Base-by-base conservation (phyloP, 2,888 invertebrate genomes). In the Prosopocoilus inquinatus region DNA sequence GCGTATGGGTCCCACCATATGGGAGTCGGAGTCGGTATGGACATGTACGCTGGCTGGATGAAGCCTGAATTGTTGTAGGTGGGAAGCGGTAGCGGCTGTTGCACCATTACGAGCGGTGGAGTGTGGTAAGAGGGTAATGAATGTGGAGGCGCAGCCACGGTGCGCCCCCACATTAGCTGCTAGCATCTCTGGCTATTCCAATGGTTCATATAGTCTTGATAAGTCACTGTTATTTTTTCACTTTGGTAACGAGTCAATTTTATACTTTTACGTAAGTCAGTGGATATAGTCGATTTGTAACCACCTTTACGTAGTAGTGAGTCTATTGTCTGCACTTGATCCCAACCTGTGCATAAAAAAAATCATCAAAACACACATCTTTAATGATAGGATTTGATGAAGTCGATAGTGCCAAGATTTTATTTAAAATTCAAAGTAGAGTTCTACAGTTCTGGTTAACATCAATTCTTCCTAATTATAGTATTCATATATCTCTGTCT, bases 281-380 rank as follows among this genome's bases (percentile, higher is more conserved):
- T 85, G n/a, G 93, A 93, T 61, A 96, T 94, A 51, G 84, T 79
- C 28, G 95, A 92, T 76, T 94, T 94, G 80, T 89, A 97, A 46
- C 99, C 99, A 64, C 97, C 98, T 80, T 99, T 99, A 66, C 96
- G 87, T 62, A 99, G 84, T 60, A 99, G 81, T 38, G 97, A 96
- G 80, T 99, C 98, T 72, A 99, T 96, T 16, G 99, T 99, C 80
- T 98, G 96, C 64, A 93, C 86, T 80, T 95, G 94, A 84, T 98
- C 94, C 99, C 99, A 99, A 69, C 97, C 97, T 97, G 79, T 15
- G n/a, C 28, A 41, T 7, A 41, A 41, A 41, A 41, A 41, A 13
- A 41, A 9, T 8, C 5, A 28, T 3, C 3, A 28, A 28, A 28
- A 28, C 7, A 28, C 20, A 28, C 20, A 28, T 28, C 20, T 28